Base-by-base conservation (phyloP, 2,888 invertebrate genomes). In the Nemoura dubitans region DNA sequence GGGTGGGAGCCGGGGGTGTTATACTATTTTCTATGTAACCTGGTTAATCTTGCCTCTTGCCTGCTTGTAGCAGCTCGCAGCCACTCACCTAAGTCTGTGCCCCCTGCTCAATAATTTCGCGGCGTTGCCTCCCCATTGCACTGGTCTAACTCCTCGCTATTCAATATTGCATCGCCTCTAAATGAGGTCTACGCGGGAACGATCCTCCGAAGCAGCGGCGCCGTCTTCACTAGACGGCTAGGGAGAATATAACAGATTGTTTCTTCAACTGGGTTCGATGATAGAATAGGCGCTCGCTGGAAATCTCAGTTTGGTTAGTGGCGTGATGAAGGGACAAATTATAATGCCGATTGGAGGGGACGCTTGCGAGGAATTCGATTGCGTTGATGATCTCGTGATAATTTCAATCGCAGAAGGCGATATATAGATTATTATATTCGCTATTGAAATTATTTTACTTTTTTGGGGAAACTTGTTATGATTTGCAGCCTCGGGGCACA, bases 101-200 rank as follows among this genome's bases (percentile, higher is more conserved):
- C 10, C 5, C 14, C 84, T 84, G 28, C 59, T 84, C 84, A 84
- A 84, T 84, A 84, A 84, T 84, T 81, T 84, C 84, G 76, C 16
- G 84, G 0, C 5, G 28, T 28, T 30, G 6, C 21, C 28, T 81
- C 59, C 16, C 84, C 27, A 21, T 28, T 84, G 7, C 84, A 26
- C 43, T 10, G 59, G 86, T 83, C 82, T 43, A 29, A 36, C 27
- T 83, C 30, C 26, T 26, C 42, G 36, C 83, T 86, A 28, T 82
- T 86, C 77, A 86, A 86, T 86, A 86, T 86, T 86, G 84, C 86
- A 86, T 86, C 30, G 42, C 30, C 26, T 84, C 78, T 77, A 84
- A 84, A 86, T 42, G 86, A 86, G 84, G 76, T 76, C 59, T 84
- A 84, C 76, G 27, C 29, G 82, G n/a, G 29, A 36, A 82, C 28